Evolutionary conservation across 2,888 invertebrate genomes (phyloP).

Genomic region (Plebejus anna): DNA sequence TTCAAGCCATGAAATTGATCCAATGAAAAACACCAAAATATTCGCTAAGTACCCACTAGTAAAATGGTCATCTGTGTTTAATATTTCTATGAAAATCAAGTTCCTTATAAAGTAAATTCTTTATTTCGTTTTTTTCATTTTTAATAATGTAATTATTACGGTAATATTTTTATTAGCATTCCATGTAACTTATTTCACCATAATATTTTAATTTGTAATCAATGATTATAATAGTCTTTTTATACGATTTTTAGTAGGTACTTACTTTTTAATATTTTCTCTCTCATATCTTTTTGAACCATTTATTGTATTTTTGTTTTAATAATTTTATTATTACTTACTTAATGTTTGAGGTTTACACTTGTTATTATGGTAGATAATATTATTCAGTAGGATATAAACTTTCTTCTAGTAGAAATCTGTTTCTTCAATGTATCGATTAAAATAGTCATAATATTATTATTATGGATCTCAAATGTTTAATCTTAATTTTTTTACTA

Average conservation of each 20-base stretch:
- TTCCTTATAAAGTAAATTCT: not conserved
- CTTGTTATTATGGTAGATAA: not conserved
- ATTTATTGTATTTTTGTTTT: too few relatives aligned
- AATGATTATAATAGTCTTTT: too few relatives aligned
- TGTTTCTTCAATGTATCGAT: slow-evolving; percentile 7
- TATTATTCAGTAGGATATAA: not conserved
- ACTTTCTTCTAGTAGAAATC: slow-evolving; percentile 15
- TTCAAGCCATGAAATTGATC: too few relatives aligned
- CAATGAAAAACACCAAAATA: too few relatives aligned
- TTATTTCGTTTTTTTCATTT: not conserved
- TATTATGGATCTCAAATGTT: not conserved
- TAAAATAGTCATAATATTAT: not conserved
- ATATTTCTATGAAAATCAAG: not conserved
- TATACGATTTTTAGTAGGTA: too few relatives aligned
- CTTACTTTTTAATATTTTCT: too few relatives aligned
- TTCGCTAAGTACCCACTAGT: not conserved
- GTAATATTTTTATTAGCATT: too few relatives aligned
- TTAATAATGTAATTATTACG: too few relatives aligned
- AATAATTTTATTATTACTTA: too few relatives aligned
- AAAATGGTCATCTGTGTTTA: not conserved
- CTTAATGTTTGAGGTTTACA: not conserved
- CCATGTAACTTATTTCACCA: too few relatives aligned
- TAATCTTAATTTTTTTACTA: not conserved
- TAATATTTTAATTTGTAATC: too few relatives aligned
- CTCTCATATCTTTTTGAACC: too few relatives aligned